These are phyloP conservation scores for Bubo blakistoni DNA, from an alignment of 2,113 vertebrate genomes.

Conservation along the genomic window DNA sequence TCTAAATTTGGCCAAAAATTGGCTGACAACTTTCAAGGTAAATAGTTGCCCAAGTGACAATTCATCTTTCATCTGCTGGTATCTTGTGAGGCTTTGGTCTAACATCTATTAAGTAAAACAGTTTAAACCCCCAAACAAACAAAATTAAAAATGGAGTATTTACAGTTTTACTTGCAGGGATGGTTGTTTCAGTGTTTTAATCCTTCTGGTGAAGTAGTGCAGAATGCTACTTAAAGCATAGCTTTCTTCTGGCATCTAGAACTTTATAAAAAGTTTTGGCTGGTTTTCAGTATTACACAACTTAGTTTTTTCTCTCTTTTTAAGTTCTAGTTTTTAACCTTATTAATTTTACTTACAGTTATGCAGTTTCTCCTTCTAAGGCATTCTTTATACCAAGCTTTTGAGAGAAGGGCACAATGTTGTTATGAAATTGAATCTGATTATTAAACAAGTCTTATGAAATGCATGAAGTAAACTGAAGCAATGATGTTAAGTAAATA, in stretches of 20 bases:
- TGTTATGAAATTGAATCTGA: neutral
- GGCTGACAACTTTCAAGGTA: neutral
- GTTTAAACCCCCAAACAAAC: neutral
- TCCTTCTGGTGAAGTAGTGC: neutral
- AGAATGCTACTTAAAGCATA: neutral
- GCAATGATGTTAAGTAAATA: neutral
- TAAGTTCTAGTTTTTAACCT: neutral
- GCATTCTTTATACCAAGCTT: neutral
- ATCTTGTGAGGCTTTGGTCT: neutral
- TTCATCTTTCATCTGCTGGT: neutral
- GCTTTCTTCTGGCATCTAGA: neutral
- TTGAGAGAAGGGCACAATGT: neutral
- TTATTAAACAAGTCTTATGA: neutral
- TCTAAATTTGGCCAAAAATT: neutral
- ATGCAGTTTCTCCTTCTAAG: neutral
- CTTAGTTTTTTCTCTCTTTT: neutral
- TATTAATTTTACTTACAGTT: neutral
- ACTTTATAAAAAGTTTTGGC: neutral
- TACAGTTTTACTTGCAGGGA: neutral
- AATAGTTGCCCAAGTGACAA: neutral
- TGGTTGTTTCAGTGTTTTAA: neutral
- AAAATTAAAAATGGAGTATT: neutral
- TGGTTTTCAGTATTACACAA: neutral
- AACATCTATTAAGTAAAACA: neutral
- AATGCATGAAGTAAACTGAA: neutral